A percentile compares a stretch with the other conserved stretches of the same genome.
Conservation (phyloP, 2,797 vertebrate species). For the Eulemur rubriventer region DNA sequence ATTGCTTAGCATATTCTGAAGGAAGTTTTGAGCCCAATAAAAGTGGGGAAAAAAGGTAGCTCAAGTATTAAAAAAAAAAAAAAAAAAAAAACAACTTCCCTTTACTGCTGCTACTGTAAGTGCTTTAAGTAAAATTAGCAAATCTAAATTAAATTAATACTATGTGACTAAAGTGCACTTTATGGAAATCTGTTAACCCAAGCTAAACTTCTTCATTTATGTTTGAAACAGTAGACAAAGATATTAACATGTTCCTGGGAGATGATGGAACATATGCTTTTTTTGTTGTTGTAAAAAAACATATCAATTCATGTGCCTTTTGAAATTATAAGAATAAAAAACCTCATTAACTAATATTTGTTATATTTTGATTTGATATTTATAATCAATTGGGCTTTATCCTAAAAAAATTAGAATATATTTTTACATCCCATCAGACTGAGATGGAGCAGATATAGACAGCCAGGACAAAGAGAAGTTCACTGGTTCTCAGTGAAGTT, state of each 20-base stretch:
- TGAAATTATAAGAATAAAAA: not conserved
- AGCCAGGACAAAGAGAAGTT: not conserved
- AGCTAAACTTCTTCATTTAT: not conserved
- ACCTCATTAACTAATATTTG: not conserved
- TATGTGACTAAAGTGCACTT: not conserved
- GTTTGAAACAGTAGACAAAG: not conserved
- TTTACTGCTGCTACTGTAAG: not conserved
- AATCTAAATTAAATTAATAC: not conserved
- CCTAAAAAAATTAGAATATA: not conserved
- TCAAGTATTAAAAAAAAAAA: not conserved
- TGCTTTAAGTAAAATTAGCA: not conserved
- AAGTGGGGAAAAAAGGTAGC: not conserved
- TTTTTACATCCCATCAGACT: not conserved
- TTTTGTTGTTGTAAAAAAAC: not conserved
- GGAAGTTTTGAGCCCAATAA: not conserved
- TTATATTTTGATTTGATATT: not conserved
- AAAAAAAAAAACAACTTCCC: rapidly evolving
- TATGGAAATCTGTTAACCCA: not conserved
- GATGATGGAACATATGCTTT: not conserved
- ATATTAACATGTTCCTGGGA: not conserved
- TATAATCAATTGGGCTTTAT: not conserved
- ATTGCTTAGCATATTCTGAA: not conserved
- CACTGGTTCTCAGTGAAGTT: not conserved
- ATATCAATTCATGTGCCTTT: not conserved
- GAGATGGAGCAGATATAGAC: not conserved